Conservation (phyloP, 2,113 vertebrate species). For the Phylloscopus whistleri region DNA sequence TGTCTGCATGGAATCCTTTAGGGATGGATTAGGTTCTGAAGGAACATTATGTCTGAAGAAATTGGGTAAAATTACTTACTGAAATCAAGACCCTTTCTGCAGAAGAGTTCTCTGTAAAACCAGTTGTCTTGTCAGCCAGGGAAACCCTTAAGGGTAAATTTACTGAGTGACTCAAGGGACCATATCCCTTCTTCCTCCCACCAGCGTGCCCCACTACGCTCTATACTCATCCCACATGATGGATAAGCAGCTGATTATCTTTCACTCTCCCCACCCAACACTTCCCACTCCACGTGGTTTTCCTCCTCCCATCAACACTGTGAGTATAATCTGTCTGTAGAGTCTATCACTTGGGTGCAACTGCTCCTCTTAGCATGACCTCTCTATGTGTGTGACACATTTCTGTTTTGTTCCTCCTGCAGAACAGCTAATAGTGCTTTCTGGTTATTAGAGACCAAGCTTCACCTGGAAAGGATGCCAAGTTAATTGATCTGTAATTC, state of each 20-base stretch:
- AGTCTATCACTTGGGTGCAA: neutral
- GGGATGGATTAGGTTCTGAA: neutral
- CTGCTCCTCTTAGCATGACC: neutral
- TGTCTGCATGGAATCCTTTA: neutral
- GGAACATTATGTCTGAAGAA: neutral
- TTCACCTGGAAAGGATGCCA: conserved; percentile 10
- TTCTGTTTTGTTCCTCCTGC: neutral
- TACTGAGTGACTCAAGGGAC: neutral
- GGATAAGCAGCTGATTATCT: conserved; percentile 24
- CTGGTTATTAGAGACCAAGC: conserved; percentile 11
- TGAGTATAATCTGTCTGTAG: neutral
- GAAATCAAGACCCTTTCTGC: neutral
- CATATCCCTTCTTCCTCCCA: neutral
- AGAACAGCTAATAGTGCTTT: neutral
- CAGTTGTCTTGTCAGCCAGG: neutral
- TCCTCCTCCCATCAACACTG: neutral
- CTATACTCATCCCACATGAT: neutral
- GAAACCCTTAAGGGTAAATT: neutral
- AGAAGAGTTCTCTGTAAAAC: neutral
- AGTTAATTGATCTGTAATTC: conserved; percentile 53
- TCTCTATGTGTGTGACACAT: neutral
- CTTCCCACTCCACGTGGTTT: neutral
- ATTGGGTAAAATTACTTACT: neutral
- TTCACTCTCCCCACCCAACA: neutral
- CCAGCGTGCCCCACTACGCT: neutral